Evolutionary conservation across 2,888 invertebrate genomes (phyloP).

Genomic region (Psylliodes chrysocephalus): DNA sequence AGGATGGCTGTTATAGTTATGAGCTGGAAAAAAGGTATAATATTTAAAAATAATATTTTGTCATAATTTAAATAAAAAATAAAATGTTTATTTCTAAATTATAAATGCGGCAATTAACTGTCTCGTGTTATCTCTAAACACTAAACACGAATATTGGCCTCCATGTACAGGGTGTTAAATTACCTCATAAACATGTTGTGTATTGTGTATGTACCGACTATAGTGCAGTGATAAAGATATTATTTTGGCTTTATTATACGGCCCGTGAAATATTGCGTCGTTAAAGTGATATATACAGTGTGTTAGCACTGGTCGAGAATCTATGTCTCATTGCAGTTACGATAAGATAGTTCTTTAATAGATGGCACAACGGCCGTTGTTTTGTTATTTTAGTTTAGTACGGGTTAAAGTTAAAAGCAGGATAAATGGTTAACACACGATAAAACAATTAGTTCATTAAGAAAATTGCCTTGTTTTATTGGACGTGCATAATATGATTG

Average conservation of each 20-base stretch:
- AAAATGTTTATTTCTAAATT: not conserved
- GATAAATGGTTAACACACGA: no score
- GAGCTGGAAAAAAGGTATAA: not conserved
- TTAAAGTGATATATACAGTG: conserved; percentile 36
- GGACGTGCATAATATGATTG: no score
- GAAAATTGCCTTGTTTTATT: no score
- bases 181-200: not conserved
- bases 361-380: not conserved
- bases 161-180: not conserved
- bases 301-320: conserved; percentile 2
- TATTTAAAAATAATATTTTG: no score
- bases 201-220: not conserved
- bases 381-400: not conserved
- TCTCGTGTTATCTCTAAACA: not conserved
- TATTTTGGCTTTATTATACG: conserved; percentile 27
- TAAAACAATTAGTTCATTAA: no score
- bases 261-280: conserved; percentile 27
- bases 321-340: conserved; percentile 6
- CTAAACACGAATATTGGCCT: not conserved
- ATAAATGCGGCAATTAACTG: not conserved
- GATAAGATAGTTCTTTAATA: not conserved
- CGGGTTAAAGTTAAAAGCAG: not conserved
- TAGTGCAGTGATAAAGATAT: conserved; percentile 22
- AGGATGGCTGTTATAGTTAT: conserved; percentile 48
- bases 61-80: not conserved